These are phyloP conservation scores for Eulemur coronatus DNA, from an alignment of 2,797 vertebrate genomes.

Conservation along the genomic window DNA sequence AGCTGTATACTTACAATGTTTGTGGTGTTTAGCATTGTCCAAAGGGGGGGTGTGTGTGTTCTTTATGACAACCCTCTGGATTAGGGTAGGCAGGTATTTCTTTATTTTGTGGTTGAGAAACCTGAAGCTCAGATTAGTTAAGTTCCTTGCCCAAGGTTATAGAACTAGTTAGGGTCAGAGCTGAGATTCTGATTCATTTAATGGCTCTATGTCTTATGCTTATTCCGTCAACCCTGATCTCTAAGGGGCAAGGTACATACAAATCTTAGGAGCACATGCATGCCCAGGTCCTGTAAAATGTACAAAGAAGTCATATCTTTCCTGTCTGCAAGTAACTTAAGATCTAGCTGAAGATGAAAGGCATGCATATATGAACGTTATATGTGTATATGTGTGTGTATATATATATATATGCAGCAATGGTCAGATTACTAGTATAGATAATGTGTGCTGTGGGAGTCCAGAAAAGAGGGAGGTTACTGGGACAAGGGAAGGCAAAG, in stretches of 20 bases:
- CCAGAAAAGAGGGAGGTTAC: background rate
- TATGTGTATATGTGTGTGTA: background rate
- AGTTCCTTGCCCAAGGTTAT: background rate
- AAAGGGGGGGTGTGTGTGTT: background rate
- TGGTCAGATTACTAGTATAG: background rate
- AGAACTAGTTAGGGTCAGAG: background rate
- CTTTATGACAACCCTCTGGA: background rate
- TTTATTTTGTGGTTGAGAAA: background rate
- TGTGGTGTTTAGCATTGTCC: background rate
- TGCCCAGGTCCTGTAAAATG: background rate
- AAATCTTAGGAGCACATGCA: background rate
- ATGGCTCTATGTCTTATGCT: background rate
- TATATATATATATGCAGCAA: accelerated
- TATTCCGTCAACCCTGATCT: background rate
- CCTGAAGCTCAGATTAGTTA: background rate
- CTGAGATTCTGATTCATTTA: background rate
- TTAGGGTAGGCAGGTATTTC: background rate
- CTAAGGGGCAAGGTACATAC: background rate
- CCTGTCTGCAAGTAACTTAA: background rate
- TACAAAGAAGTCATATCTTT: background rate
- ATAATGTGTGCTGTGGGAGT: background rate
- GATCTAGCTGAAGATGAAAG: background rate
- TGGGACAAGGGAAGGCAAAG: too few relatives aligned
- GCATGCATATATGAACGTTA: too few relatives aligned
- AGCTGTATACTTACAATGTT: background rate